A percentile compares a stretch with the other conserved stretches of the same genome.
These are phyloP conservation scores for Epizoanthus ramosus DNA, from an alignment of 92 coral and sea anemone genomes.

Conservation along the genomic window DNA sequence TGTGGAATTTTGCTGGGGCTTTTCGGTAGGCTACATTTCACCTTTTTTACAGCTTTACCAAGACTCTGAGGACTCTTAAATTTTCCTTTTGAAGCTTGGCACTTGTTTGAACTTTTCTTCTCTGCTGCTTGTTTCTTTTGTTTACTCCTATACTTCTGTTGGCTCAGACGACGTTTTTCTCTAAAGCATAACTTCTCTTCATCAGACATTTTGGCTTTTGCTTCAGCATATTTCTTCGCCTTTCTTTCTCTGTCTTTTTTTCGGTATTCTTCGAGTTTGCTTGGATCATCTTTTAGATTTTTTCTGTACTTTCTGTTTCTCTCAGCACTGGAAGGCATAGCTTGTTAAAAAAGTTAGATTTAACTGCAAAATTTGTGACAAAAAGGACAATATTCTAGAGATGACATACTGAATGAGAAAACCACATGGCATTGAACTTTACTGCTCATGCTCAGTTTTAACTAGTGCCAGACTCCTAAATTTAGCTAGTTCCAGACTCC, in stretches of 20 bases:
- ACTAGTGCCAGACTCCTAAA: constrained; percentile 25
- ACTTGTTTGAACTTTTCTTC: not conserved
- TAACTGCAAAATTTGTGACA: constrained; percentile 18
- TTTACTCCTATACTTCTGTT: constrained; percentile 38
- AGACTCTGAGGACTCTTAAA: constrained; percentile 40
- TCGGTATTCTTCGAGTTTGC: constrained; percentile 41
- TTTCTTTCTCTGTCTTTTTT: constrained; percentile 57
- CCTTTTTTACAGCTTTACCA: constrained; percentile 54
- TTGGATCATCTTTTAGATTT: constrained; percentile 41
- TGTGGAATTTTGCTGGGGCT: constrained; percentile 39
- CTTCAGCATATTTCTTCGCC: constrained; percentile 38
- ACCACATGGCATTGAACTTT: constrained; percentile 27
- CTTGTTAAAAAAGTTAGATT: constrained; percentile 15
- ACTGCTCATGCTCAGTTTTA: constrained; percentile 31
- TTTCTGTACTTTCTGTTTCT: constrained; percentile 51
- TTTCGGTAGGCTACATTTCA: constrained; percentile 53
- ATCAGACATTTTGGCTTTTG: constrained; percentile 42
- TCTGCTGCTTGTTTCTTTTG: constrained; percentile 24
- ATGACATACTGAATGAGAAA: no score
- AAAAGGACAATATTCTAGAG: no score
- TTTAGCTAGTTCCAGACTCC: no score
- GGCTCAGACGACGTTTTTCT: constrained; percentile 35
- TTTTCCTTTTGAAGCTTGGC: no score
- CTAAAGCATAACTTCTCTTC: constrained; percentile 6
- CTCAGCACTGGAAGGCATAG: constrained; percentile 41